These are phyloP conservation scores for Turdus rufiventris DNA, from an alignment of 2,113 vertebrate species.

Conservation along the genomic window DNA sequence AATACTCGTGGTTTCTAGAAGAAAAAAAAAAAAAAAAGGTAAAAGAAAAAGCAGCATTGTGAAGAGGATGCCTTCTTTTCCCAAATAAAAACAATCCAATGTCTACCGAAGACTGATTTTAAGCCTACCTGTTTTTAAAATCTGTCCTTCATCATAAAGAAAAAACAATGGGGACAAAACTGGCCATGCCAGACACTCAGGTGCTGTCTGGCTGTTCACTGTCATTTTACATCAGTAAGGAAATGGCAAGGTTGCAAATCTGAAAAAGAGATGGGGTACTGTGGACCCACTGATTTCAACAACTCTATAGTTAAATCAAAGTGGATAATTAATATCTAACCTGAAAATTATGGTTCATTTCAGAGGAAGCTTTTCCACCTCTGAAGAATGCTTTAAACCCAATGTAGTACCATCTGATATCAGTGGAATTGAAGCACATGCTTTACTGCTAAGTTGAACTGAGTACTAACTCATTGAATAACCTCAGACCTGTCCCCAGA, in stretches of 20 bases:
- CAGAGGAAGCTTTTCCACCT: neutral
- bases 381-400: neutral
- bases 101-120: neutral
- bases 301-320: neutral
- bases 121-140: neutral
- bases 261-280: neutral
- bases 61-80: neutral
- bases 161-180: neutral
- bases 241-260: neutral
- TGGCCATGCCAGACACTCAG: neutral
- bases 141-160: neutral
- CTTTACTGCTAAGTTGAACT: neutral
- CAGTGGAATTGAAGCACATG: neutral
- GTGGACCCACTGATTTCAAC: neutral
- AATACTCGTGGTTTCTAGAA: neutral
- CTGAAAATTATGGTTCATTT: neutral
- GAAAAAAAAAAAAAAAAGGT: neutral
- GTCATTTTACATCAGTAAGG: neutral
- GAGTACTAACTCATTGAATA: rapidly evolving
- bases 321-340: neutral
- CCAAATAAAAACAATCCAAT: neutral
- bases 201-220: neutral
- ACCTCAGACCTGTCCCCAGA: neutral
- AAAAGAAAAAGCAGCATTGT: neutral
- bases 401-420: rapidly evolving